Base-by-base conservation (phyloP, 35 echinoderm and acorn worm species). In the Heliocidaris tuberculata region DNA sequence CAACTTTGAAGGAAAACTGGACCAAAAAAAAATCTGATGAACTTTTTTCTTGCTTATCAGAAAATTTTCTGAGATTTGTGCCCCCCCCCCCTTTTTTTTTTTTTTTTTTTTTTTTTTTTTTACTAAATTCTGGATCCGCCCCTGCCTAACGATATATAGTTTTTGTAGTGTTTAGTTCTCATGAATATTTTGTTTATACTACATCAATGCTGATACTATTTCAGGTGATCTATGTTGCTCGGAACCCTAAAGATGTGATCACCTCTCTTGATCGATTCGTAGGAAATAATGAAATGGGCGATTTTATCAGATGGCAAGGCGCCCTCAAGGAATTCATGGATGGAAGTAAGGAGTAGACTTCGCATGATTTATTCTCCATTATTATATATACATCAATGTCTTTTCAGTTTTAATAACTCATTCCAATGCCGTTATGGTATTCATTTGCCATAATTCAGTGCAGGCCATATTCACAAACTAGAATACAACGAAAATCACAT, bases 241-340 rank as follows among this genome's bases (percentile, higher is more conserved):
- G 91, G 50, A 93, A 93, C 50, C 91, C 91, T 5, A 93, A 93
- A 59, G 91, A 93, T 59, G 91, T 93, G 48, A 93, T 93, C 6
- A 93, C 91, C 12, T 93, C 91, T 15, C 91, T 93, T 48, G 91
- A 59, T 59, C 47, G 91, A 93, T 93, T 93, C 29, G 91, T 93
- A 49, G 91, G 91, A 49, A 30, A 93, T 30, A 93, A 52, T 59
- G 49, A 93, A 48, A 93, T 93, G 91, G 91, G 91, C 12, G 91
- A 93, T 59, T 93, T 56, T 29, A 93, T 93, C 27, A 49, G 91
- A 59, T 93, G 91, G 91, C 47, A 93, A 31, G 91, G 29, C 19
- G 91, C 91, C 27, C 91, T 93, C 91, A 93, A 31, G 48, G 91
- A 93, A 93, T 93, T 93, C 49, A 93, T 93, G 91, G 91, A 59